These are phyloP conservation scores for Panonychus citri DNA, from an alignment of 1,140 invertebrate genomes.

Conservation along the genomic window DNA sequence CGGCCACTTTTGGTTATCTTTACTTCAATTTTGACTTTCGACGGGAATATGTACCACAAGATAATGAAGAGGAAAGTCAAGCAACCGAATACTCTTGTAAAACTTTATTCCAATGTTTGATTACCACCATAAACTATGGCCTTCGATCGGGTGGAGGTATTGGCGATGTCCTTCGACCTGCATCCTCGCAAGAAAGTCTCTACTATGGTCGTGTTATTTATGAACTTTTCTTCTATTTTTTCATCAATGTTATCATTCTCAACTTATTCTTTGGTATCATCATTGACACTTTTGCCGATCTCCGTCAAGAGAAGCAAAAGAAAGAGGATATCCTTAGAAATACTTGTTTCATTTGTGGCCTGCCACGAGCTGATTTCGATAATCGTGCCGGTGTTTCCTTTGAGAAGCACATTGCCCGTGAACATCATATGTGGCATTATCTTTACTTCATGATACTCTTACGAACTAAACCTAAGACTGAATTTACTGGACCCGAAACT, in stretches of 20 bases:
- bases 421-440: conserved; percentile 99
- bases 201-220: conserved; percentile 87
- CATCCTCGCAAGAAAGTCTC: conserved; percentile 56
- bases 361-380: conserved; percentile 87
- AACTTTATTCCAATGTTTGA: conserved; percentile 92
- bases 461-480: conserved; percentile 90
- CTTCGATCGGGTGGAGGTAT: conserved; percentile 93
- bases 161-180: conserved; percentile 82
- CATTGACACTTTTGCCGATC: conserved; percentile 97
- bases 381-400: conserved; percentile 88
- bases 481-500: conserved; percentile 97
- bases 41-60: conserved; percentile 41
- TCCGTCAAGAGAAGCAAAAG: conserved; percentile 95
- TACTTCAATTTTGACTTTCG: conserved; percentile 95
- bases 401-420: conserved; percentile 84
- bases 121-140: conserved; percentile 95
- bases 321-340: conserved; percentile 94
- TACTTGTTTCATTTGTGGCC: conserved; percentile 92
- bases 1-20: conserved; percentile 93
- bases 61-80: conserved; percentile 21
- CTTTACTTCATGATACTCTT: conserved; percentile 97
- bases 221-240: conserved; percentile 95
- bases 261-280: conserved; percentile 99
- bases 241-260: conserved; percentile 96
- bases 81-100: conserved; percentile 74